Percentiles rank a stretch among this genome's conserved stretches.
phyloP scores from a whole-genome alignment of 2,113 vertebrate species.

The Pterocles gutturalis region DNA sequence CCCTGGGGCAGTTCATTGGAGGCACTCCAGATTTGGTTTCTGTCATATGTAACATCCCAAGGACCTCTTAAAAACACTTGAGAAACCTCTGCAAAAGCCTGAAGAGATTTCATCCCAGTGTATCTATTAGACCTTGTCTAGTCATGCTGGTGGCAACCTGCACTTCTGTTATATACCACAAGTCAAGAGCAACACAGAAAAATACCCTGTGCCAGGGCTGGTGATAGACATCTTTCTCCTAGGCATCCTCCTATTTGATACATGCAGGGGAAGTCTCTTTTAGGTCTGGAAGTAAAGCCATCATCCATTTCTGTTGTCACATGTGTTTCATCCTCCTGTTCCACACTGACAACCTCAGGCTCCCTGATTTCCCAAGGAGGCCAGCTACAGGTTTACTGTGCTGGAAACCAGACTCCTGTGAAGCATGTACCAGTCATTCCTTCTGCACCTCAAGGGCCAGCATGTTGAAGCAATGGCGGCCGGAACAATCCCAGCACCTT shows the following conservation, averaged over 20 bases:
- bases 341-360: fast-evolving
- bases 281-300: neutral
- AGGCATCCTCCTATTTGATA: neutral
- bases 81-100: neutral
- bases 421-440: neutral
- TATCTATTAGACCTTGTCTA: neutral
- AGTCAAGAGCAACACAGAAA: neutral
- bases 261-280: neutral
- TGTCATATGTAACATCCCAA: neutral
- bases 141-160: neutral
- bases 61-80: neutral
- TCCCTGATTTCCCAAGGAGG: neutral
- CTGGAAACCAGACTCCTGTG: neutral
- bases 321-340: neutral
- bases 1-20: neutral
- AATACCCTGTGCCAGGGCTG: neutral
- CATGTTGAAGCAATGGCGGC: fast-evolving
- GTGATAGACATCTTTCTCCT: neutral
- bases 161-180: neutral
- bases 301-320: neutral
- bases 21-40: neutral
- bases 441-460: neutral
- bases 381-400: neutral
- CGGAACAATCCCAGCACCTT: neutral
- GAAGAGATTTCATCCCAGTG: neutral